Conservation (phyloP, 2,797 vertebrate species). For the Bradypodion pumilum region DNA sequence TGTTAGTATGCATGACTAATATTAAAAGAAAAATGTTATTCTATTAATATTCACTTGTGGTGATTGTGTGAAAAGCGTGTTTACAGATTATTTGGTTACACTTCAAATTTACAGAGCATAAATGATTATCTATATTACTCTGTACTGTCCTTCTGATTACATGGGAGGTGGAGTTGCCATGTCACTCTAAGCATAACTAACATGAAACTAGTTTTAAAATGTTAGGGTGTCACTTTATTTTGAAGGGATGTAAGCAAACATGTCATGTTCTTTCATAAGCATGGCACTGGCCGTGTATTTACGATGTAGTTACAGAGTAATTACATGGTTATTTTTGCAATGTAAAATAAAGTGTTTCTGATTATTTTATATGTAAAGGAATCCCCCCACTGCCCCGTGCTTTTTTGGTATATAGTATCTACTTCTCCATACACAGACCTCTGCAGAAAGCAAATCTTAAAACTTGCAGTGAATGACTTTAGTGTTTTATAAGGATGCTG, state of each 20-base stretch:
- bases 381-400: conserved; percentile 75
- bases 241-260: conserved; percentile 63
- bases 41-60: conserved; percentile 92
- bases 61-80: conserved; percentile 99
- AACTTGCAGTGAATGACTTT: conserved; percentile 92
- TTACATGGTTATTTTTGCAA: conserved; percentile 85
- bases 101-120: conserved; percentile 84
- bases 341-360: conserved; percentile 85
- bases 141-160: conserved; percentile 74
- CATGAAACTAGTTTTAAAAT: conserved; percentile 72
- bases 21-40: conserved; percentile 81
- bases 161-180: conserved; percentile 76
- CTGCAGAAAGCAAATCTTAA: conserved; percentile 91
- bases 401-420: conserved; percentile 87
- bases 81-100: conserved; percentile 90
- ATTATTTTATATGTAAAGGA: conserved; percentile 83
- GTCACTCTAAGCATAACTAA: conserved; percentile 76
- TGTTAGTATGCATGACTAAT: conserved; percentile 97
- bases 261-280: conserved; percentile 74
- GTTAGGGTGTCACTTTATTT: conserved; percentile 71
- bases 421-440: conserved; percentile 95
- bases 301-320: conserved; percentile 81
- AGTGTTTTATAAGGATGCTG: conserved; percentile 94
- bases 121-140: conserved; percentile 81
- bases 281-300: conserved; percentile 77